Evolutionary conservation across 2,113 vertebrate species (phyloP).

Genomic region (Erythrolamprus reginae): DNA sequence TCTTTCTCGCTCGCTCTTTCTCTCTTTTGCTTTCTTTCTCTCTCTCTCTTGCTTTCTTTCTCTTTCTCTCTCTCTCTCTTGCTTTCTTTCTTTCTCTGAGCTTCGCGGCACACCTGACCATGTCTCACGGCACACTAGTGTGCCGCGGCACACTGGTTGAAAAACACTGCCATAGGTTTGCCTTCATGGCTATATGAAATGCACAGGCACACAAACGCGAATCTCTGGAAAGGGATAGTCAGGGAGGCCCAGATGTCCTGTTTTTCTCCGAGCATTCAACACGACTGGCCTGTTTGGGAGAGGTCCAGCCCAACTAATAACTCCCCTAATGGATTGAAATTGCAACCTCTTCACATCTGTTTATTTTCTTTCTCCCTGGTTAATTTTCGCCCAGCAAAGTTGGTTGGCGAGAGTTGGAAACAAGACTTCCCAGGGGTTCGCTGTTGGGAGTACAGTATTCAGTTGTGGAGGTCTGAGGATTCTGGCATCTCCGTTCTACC

Average conservation of each 20-base stretch:
- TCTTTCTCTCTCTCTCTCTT: no score
- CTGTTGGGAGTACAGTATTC: not conserved
- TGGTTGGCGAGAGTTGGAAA: not conserved
- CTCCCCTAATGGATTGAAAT: not conserved
- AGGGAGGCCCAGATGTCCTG: not conserved
- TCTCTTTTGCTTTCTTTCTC: no score
- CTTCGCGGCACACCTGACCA: no score
- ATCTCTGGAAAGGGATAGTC: not conserved
- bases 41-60: no score
- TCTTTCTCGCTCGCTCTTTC: no score
- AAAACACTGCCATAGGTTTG: no score
- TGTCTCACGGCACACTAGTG: no score
- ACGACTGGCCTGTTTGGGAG: not conserved
- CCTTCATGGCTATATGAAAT: no score
- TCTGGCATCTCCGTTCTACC: not conserved
- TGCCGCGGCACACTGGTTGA: no score
- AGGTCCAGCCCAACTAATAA: not conserved
- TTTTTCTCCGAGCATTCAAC: not conserved
- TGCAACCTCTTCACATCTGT: not conserved
- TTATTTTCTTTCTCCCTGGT: not conserved
- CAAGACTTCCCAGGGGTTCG: not conserved
- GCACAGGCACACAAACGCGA: not conserved
- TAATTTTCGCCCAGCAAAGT: not conserved
- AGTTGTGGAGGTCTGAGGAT: not conserved
- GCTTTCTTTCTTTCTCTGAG: no score